These are phyloP conservation scores for Crossaster papposus DNA, from an alignment of 53 echinoderm and acorn worm species.

Conservation along the genomic window DNA sequence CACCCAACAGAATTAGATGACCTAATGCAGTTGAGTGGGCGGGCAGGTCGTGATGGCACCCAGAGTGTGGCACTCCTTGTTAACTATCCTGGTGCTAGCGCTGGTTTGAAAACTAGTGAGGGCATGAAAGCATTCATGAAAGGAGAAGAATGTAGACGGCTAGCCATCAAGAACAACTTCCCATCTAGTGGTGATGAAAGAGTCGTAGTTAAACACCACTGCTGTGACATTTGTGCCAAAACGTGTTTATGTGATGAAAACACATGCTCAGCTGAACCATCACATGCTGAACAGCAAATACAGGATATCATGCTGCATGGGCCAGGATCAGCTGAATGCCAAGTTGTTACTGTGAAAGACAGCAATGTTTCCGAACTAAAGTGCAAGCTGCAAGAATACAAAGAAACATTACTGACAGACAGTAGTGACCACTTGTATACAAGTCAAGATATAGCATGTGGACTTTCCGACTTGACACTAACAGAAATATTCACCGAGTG, in stretches of 20 bases:
- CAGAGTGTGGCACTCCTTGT: slow-evolving; percentile 21
- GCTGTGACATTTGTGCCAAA: slow-evolving; percentile 28
- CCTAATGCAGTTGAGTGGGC: slow-evolving; percentile 49
- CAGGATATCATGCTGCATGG: neutral
- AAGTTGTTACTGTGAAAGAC: neutral
- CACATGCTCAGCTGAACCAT: neutral
- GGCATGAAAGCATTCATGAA: slow-evolving; percentile 21
- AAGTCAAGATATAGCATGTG: slow-evolving; percentile 24
- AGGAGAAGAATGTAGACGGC: slow-evolving; percentile 17
- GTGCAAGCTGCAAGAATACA: slow-evolving; percentile 4
- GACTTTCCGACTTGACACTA: slow-evolving; percentile 1
- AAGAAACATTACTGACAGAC: neutral
- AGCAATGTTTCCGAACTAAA: neutral
- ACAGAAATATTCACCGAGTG: neutral
- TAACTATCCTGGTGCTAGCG: slow-evolving; percentile 23
- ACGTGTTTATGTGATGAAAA: slow-evolving; percentile 30
- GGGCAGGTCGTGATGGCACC: slow-evolving; percentile 49
- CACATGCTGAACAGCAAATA: neutral
- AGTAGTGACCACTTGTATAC: slow-evolving; percentile 24
- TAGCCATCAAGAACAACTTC: slow-evolving; percentile 13
- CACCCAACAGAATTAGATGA: slow-evolving; percentile 45
- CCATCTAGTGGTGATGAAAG: neutral
- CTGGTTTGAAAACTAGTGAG: neutral
- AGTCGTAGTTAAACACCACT: slow-evolving; percentile 3
- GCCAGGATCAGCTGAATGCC: neutral